A percentile compares a stretch with the other conserved stretches of the same genome.
These are phyloP conservation scores for Podotricha telesiphe DNA, from an alignment of 2,888 invertebrate species.

Conservation along the genomic window DNA sequence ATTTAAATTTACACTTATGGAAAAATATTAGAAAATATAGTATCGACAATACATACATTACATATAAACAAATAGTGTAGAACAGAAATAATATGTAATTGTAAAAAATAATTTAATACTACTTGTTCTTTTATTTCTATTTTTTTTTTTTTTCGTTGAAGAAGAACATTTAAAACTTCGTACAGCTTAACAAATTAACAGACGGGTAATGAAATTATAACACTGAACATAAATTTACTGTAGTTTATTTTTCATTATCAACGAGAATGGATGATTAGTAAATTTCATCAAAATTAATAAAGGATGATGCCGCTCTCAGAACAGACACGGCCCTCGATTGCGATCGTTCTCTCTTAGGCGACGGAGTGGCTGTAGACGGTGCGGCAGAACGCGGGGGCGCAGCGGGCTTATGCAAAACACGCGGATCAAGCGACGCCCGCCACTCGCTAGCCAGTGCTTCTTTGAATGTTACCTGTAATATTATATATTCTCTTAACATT, in stretches of 20 bases:
- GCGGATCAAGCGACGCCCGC: slow-evolving; percentile 71
- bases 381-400: slow-evolving; percentile 72
- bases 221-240: neutral
- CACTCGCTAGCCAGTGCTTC: slow-evolving; percentile 73
- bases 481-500: no score
- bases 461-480: slow-evolving; percentile 62
- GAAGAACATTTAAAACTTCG: no score
- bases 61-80: no score
- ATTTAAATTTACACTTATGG: no score
- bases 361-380: slow-evolving; percentile 61
- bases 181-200: no score
- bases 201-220: neutral
- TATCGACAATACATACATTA: no score
- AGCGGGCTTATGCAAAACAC: slow-evolving; percentile 62
- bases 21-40: no score
- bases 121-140: neutral
- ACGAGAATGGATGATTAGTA: slow-evolving; percentile 52
- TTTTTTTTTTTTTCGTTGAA: no score
- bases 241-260: neutral
- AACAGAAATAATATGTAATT: neutral
- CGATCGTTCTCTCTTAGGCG: slow-evolving; percentile 65
- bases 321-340: slow-evolving; percentile 74
- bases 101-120: neutral
- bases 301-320: slow-evolving; percentile 69
- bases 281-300: slow-evolving; percentile 77